Evolutionary conservation across 2,113 vertebrate species (phyloP).

Genomic region (Pachyramphus minor): DNA sequence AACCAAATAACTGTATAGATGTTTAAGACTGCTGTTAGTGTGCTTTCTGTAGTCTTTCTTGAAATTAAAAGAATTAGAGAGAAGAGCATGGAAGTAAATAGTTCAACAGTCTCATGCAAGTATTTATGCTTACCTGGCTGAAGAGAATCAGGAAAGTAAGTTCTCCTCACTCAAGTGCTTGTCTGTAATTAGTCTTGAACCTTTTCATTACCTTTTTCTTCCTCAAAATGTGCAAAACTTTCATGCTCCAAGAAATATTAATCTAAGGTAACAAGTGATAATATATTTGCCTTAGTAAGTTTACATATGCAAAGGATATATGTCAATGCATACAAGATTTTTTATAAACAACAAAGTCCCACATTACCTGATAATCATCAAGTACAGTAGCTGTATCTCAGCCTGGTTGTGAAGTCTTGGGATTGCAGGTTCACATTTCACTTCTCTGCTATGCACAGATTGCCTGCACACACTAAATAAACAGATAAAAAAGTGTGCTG

Average conservation of each 20-base stretch:
- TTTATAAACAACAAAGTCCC: not conserved
- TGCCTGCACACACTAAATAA: not conserved
- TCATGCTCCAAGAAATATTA: constrained; percentile 68
- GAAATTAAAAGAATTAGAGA: not conserved
- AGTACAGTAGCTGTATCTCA: not conserved
- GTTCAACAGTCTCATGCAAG: not conserved
- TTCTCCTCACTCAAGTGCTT: constrained; percentile 66
- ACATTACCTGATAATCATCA: not conserved
- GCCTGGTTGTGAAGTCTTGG: not conserved
- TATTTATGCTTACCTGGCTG: constrained; percentile 66
- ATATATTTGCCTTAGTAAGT: not conserved
- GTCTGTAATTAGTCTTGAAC: constrained; percentile 49
- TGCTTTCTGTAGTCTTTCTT: not conserved
- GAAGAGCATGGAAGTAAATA: not conserved
- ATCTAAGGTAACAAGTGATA: constrained; percentile 40
- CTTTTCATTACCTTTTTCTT: constrained; percentile 55
- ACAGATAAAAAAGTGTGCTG: not conserved
- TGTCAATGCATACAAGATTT: not conserved
- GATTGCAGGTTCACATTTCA: not conserved
- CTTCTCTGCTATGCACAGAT: not conserved
- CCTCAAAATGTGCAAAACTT: constrained; percentile 74
- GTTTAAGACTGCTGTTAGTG: not conserved
- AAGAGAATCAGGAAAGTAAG: constrained; percentile 70
- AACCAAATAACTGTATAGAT: not conserved
- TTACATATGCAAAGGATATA: not conserved